A percentile compares a stretch with the other conserved stretches of the same genome.
phyloP scores from a whole-genome alignment of 1,140 invertebrate genomes.

The Danaus plexippus region DNA sequence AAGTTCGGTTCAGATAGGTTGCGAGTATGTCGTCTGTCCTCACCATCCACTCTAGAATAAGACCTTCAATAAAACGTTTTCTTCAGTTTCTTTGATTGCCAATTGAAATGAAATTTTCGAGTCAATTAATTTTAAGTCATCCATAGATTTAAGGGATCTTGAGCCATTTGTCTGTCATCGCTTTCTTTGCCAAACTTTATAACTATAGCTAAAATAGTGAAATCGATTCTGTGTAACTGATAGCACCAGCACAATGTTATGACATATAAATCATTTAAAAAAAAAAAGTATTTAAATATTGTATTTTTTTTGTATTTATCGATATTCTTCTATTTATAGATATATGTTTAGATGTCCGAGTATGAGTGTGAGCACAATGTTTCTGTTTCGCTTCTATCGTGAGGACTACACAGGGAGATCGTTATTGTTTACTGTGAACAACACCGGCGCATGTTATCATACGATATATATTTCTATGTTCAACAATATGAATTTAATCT shows the following conservation, averaged over 20 bases:
- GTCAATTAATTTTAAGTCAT: constrained; percentile 72
- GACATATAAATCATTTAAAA: constrained; percentile 42
- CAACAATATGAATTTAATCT: too few species aligned
- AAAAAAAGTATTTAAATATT: constrained; percentile 33
- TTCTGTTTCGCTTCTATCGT: constrained; percentile 32
- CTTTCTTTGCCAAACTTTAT: constrained; percentile 57
- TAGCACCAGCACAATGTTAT: constrained; percentile 59
- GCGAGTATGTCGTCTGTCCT: constrained; percentile 45
- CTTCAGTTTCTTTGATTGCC: constrained; percentile 38
- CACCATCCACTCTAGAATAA: constrained; percentile 51
- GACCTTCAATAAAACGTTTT: constrained; percentile 36
- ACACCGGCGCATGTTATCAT: constrained; percentile 5
- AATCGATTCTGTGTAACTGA: constrained; percentile 41
- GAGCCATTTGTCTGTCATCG: constrained; percentile 37
- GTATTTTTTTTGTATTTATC: constrained; percentile 45
- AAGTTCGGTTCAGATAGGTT: constrained; percentile 37
- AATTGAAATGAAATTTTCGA: constrained; percentile 49
- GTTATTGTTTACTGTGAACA: constrained; percentile 14
- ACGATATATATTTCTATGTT: too few species aligned
- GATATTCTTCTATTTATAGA: constrained; percentile 50
- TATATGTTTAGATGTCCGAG: constrained; percentile 36
- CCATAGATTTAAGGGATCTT: constrained; percentile 52
- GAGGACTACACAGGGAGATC: constrained; percentile 50
- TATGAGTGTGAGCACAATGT: constrained; percentile 56
- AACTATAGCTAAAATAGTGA: constrained; percentile 40